A percentile compares a stretch with the other conserved stretches of the same genome.
Conservation (phyloP, 2,888 invertebrate genomes). For the Caenorhabditis auriculariae region DNA sequence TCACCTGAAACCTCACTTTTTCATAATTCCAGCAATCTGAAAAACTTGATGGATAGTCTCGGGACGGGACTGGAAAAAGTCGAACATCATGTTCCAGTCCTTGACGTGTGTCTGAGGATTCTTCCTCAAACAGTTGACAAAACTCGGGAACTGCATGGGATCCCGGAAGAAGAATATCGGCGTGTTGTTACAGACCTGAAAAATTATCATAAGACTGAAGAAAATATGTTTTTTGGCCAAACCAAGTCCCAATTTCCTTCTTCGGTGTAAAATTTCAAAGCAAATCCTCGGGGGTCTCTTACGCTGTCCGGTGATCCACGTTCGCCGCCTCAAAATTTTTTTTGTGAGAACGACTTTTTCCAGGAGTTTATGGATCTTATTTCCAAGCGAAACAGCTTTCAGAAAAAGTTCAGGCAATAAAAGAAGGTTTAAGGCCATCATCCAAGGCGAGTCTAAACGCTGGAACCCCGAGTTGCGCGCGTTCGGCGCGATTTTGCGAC, state of each 20-base stretch:
- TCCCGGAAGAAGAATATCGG: constrained; percentile 69
- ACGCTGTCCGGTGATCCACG: constrained; percentile 68
- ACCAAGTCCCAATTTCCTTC: constrained; percentile 69
- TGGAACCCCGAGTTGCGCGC: no score
- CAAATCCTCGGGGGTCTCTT: constrained; percentile 69
- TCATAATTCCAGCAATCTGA: no score
- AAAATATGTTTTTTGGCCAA: constrained; percentile 10
- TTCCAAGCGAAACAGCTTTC: no score
- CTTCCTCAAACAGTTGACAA: constrained; percentile 91
- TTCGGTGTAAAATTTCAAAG: constrained; percentile 68
- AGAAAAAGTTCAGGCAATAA: no score
- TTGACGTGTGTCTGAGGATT: constrained; percentile 82
- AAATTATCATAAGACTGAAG: background rate
- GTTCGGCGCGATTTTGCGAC: no score
- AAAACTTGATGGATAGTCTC: constrained; percentile 60
- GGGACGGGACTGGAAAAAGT: constrained; percentile 59
- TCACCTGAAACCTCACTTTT: no score
- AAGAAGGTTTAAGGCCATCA: no score
- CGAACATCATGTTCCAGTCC: constrained; percentile 59
- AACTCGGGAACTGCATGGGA: constrained; percentile 78
- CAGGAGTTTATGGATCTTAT: no score
- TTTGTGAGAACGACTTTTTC: no score
- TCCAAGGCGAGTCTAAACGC: no score
- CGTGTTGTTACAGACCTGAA: constrained; percentile 66
- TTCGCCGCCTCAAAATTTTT: no score